Evolutionary conservation across 1,140 invertebrate genomes (phyloP), one percentile per base, ranked within the genome.

Genomic region (Parasteatoda tepidariorum): DNA sequence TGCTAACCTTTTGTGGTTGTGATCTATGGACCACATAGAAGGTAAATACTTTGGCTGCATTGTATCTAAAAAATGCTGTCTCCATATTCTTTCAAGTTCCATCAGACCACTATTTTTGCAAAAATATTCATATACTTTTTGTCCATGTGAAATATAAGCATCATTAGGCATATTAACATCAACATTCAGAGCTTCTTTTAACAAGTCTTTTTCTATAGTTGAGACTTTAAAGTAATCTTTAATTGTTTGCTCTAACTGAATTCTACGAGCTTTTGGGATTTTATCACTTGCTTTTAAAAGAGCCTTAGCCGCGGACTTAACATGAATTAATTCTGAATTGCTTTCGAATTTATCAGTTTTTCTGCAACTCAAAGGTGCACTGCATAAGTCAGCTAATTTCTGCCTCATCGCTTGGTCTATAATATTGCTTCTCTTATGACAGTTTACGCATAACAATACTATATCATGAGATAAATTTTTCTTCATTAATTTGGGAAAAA

Each of bases 391-490:
- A 4, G 92, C 93, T 11, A 96, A 88, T 76, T 91, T 88, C 85
- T 89, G 90, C 78, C 93, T 90, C 61, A 96, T 87, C 6, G 88
- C 86, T 61, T 92, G 88, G 89, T 96, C 95, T 41, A 91, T 89
- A 33, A 90, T 90, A 87, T 94, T 94, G 88, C 94, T 95, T 15
- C 89, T 86, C 85, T 93, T 92, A 88, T 96, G 95, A 89, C 95
- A 96, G 0, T 85, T 38, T 62, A 92, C 90, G 88, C 95, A 96
- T 31, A 96, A 87, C 74, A 96, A 87, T 24, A 96, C 87, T 24
- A 96, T 92, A 89, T 96, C 95, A 88, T 96, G 95, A 0, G 94
- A 95, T 31, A 93, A 92, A 88, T 96, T 95, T 7, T 94, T 92
- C 88, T 96, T 96, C 92, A 96, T 92, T 57, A 94, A 90, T 83